These are phyloP conservation scores for Tetramorium parvispinum DNA, from an alignment of 1,140 invertebrate species.

Conservation along the genomic window DNA sequence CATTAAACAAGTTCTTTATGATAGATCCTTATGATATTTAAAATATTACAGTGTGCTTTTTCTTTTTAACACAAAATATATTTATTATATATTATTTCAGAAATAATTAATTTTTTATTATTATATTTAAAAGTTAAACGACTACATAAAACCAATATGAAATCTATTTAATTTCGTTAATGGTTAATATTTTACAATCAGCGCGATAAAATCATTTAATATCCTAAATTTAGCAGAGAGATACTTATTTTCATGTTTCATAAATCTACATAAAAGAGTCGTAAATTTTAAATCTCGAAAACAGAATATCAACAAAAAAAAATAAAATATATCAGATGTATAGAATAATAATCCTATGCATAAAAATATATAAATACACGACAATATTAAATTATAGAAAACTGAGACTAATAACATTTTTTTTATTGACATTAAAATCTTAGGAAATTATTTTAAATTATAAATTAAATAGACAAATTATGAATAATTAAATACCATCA, in stretches of 20 bases:
- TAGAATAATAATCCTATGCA: not conserved
- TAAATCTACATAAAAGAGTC: not conserved
- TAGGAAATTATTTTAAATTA: not conserved
- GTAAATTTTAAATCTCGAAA: not conserved
- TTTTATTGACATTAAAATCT: not conserved
- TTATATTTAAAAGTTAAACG: not conserved
- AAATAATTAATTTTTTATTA: not conserved
- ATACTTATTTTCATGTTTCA: constrained; percentile 3
- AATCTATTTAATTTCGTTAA: not conserved
- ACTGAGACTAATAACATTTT: not conserved
- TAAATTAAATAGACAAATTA: too few relatives aligned
- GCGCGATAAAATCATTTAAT: not conserved
- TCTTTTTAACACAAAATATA: not conserved
- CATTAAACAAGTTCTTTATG: too few relatives aligned
- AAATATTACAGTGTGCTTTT: not conserved
- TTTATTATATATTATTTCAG: not conserved
- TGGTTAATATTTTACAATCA: not conserved
- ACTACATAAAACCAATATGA: not conserved
- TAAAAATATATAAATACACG: not conserved
- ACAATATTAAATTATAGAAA: not conserved
- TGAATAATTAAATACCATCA: too few relatives aligned
- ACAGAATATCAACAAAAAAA: not conserved
- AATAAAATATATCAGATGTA: not conserved
- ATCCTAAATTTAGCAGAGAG: not conserved
- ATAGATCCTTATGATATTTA: too few relatives aligned